phyloP scores from a whole-genome alignment of 2,888 invertebrate species.

The Fissipunctia ypsillon region DNA sequence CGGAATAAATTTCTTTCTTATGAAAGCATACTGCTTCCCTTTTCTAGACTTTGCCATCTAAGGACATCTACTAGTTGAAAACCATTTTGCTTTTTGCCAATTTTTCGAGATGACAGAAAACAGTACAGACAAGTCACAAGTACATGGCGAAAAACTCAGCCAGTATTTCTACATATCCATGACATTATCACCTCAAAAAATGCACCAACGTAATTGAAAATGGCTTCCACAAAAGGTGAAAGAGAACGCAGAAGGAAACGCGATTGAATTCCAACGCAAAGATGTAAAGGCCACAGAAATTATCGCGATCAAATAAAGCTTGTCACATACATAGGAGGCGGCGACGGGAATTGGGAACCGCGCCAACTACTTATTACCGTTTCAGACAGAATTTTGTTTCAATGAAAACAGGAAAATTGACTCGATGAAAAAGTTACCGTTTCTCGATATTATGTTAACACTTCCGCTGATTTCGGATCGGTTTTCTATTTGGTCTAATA shows the following conservation, averaged over 20 bases:
- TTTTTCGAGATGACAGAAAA: not conserved
- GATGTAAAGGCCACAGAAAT: slow-evolving; percentile 48
- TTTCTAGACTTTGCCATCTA: no score
- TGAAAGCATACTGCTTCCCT: not conserved
- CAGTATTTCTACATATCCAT: not conserved
- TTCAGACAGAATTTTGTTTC: slow-evolving; percentile 65
- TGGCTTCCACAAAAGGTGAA: slow-evolving; percentile 3
- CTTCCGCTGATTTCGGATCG: not conserved
- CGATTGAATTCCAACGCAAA: slow-evolving; percentile 45
- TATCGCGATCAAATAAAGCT: slow-evolving; percentile 57
- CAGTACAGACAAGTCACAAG: not conserved
- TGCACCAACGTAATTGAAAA: slow-evolving; percentile 21
- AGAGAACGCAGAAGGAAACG: slow-evolving; percentile 7
- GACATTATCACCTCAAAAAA: slow-evolving; percentile 11
- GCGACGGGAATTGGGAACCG: slow-evolving; percentile 52
- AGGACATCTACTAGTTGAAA: not conserved
- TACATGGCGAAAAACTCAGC: not conserved
- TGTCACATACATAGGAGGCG: slow-evolving; percentile 37
- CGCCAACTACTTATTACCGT: slow-evolving; percentile 64
- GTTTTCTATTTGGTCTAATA: not conserved
- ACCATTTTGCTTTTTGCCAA: not conserved
- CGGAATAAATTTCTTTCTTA: not conserved
- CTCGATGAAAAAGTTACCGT: slow-evolving; percentile 43
- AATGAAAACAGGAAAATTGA: slow-evolving; percentile 55
- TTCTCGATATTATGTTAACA: slow-evolving; percentile 42